Percentiles rank a stretch among this genome's conserved stretches.
phyloP scores from a whole-genome alignment of 1,140 invertebrate species.

The Zaprionus davidi region DNA sequence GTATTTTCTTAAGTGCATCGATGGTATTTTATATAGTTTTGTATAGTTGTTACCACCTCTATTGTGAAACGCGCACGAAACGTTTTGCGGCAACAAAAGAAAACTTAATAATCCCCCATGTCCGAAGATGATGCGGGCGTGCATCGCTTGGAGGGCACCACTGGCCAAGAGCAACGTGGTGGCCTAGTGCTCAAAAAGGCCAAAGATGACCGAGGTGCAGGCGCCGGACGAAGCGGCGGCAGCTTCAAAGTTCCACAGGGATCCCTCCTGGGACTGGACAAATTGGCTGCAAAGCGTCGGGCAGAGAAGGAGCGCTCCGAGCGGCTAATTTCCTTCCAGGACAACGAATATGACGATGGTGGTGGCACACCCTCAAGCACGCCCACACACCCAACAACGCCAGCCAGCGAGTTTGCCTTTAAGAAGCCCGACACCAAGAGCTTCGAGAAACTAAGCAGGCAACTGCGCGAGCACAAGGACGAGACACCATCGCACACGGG shows the following conservation, averaged over 20 bases:
- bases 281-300: conserved; percentile 91
- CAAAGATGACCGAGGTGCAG: conserved; percentile 84
- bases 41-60: conserved; percentile 23
- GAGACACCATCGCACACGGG: conserved; percentile 98
- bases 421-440: conserved; percentile 81
- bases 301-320: conserved; percentile 87
- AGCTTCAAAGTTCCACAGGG: conserved; percentile 92
- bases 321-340: conserved; percentile 88
- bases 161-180: conserved; percentile 86
- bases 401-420: conserved; percentile 72
- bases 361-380: conserved; percentile 57
- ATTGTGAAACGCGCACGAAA: conserved; percentile 54
- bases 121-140: conserved; percentile 84
- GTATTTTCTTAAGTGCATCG: conserved; percentile 2
- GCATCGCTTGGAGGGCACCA: conserved; percentile 93
- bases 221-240: conserved; percentile 70
- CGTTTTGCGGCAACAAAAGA: conserved; percentile 45
- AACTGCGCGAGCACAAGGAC: conserved; percentile 90
- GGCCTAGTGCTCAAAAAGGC: conserved; percentile 95
- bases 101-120: conserved; percentile 47
- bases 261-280: conserved; percentile 94
- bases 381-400: conserved; percentile 30
- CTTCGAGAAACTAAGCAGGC: conserved; percentile 85
- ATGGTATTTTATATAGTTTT: conserved; percentile 13
- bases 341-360: conserved; percentile 86